Evolutionary conservation across 1,140 invertebrate species (phyloP).

Genomic region (Meloidogyne exigua): DNA sequence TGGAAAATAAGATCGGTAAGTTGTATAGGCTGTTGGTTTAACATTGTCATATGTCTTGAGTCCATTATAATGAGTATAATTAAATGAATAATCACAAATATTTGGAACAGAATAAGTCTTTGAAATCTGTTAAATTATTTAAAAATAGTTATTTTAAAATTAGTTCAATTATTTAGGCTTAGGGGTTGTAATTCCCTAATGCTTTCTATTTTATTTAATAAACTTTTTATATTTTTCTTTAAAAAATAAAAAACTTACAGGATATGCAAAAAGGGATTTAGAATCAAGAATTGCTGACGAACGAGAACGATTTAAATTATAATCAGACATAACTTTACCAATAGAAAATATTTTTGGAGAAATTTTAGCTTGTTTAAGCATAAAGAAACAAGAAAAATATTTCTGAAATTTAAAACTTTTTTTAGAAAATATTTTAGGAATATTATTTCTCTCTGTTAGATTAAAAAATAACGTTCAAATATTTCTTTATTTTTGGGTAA

Average conservation of each 20-base stretch:
- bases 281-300: slow-evolving; percentile 22
- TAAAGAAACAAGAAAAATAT: background rate
- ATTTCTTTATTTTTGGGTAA: too few relatives aligned
- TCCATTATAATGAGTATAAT: slow-evolving; percentile 6
- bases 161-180: background rate
- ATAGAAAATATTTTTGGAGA: background rate
- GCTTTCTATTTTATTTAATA: too few relatives aligned
- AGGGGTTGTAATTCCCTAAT: too few relatives aligned
- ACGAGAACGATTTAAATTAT: slow-evolving; percentile 16
- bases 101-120: slow-evolving; percentile 22
- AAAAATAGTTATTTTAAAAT: background rate
- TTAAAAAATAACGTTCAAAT: too few relatives aligned
- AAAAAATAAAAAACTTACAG: slow-evolving; percentile 6
- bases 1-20: slow-evolving; percentile 22
- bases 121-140: slow-evolving; percentile 9
- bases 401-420: background rate
- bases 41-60: background rate
- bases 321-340: slow-evolving; percentile 9
- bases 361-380: slow-evolving; percentile 1
- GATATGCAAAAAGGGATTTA: slow-evolving; percentile 13
- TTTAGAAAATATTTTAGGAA: background rate
- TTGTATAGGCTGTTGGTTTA: slow-evolving; percentile 5
- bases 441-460: too few relatives aligned
- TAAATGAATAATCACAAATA: slow-evolving; percentile 8
- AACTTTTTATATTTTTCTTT: background rate